Evolutionary conservation across 2,797 vertebrate species (phyloP).

Genomic region (Rhadinocentrus ornatus): DNA sequence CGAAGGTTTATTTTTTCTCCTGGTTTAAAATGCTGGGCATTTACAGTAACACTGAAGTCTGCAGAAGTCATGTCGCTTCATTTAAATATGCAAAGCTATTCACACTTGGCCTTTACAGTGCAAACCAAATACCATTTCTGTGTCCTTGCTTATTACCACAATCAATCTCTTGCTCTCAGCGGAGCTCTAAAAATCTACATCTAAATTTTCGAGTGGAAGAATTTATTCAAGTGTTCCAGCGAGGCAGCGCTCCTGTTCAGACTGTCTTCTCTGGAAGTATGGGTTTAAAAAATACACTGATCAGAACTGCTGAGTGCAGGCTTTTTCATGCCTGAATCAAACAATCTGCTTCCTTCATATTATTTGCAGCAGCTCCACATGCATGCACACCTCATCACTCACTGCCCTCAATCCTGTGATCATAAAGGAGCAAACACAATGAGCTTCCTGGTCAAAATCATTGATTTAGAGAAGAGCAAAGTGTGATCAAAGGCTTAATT

Average conservation of each 20-base stretch:
- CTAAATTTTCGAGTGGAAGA: not conserved
- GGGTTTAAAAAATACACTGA: not conserved
- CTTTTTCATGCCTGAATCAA: not conserved
- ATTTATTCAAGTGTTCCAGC: not conserved
- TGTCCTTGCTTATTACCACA: not conserved
- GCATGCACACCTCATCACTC: conserved; percentile 4
- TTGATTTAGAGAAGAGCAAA: conserved; percentile 25
- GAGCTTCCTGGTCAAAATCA: conserved; percentile 32
- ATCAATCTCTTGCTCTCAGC: conserved; percentile 1
- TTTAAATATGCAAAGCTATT: conserved; percentile 1
- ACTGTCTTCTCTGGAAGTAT: not conserved
- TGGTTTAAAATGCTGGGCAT: too few species aligned
- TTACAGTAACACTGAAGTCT: too few species aligned
- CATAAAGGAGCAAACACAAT: conserved; percentile 42
- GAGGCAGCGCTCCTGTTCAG: not conserved
- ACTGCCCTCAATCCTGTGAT: conserved; percentile 35
- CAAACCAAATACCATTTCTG: not conserved
- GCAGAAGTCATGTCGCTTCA: conserved; percentile 2
- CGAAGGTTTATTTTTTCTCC: too few species aligned
- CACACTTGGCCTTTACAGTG: conserved; percentile 3
- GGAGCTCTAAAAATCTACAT: not conserved
- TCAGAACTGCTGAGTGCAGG: not conserved
- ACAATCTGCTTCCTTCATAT: not conserved
- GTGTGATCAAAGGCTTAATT: conserved; percentile 55
- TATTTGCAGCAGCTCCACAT: not conserved